These are phyloP conservation scores for Caenorhabditis doughertyi DNA, from an alignment of 2,888 invertebrate genomes.

Conservation along the genomic window DNA sequence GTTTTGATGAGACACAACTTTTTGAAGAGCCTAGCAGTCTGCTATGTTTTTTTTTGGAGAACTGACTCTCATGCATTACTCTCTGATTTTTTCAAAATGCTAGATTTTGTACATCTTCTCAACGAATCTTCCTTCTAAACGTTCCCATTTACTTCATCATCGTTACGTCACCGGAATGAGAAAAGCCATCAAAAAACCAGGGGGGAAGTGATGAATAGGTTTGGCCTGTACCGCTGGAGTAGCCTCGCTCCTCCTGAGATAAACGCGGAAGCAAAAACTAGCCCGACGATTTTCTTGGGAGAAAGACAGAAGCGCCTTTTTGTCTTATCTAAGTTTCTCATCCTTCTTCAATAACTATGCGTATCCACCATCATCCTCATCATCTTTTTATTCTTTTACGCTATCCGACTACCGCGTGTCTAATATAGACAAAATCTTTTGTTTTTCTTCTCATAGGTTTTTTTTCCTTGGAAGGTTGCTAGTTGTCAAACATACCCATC, in stretches of 20 bases:
- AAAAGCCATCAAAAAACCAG: conserved; percentile 37
- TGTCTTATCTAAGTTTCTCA: conserved; percentile 41
- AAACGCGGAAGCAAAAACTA: conserved; percentile 49
- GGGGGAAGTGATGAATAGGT: conserved; percentile 32
- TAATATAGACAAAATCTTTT: background rate
- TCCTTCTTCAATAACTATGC: conserved; percentile 39
- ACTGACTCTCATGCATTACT: too few species aligned
- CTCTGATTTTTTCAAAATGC: too few species aligned
- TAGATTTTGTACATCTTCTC: too few species aligned
- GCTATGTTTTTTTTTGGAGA: too few species aligned
- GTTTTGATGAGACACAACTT: too few species aligned
- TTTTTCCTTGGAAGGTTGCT: background rate
- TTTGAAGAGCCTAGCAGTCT: too few species aligned
- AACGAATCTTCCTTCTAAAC: background rate
- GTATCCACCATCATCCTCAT: conserved; percentile 26
- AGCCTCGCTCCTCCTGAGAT: conserved; percentile 31
- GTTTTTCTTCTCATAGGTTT: background rate
- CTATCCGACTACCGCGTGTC: conserved; percentile 4
- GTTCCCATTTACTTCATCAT: conserved; percentile 4
- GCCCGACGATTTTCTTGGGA: conserved; percentile 18
- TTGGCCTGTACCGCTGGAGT: conserved; percentile 40
- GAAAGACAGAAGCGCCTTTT: conserved; percentile 21
- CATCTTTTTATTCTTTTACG: conserved; percentile 18
- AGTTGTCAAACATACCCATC: background rate
- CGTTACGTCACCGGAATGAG: conserved; percentile 26